Evolutionary conservation across 2,113 vertebrate species (phyloP).

Genomic region (Microtus ochrogaster): DNA sequence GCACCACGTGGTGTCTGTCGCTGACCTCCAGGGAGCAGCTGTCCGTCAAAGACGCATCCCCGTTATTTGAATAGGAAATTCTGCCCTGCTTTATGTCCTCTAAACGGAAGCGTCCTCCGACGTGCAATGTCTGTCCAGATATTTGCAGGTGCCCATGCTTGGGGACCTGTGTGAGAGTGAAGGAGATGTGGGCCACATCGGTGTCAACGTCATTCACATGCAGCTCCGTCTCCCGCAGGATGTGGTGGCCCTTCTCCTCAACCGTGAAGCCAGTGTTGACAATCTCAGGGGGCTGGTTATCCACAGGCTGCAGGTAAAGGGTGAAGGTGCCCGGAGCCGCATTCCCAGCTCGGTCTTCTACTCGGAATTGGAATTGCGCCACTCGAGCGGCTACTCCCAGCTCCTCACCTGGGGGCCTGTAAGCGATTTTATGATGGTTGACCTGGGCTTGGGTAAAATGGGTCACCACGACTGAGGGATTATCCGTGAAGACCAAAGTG

Average conservation of each 20-base stretch:
- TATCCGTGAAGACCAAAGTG: slow-evolving; percentile 92
- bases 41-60: slow-evolving; percentile 90
- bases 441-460: slow-evolving; percentile 97
- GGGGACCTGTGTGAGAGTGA: slow-evolving; percentile 92
- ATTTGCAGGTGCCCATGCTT: slow-evolving; percentile 90
- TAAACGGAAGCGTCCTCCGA: slow-evolving; percentile 89
- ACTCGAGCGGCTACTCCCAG: slow-evolving; percentile 93
- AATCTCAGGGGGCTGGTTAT: slow-evolving; percentile 96
- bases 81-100: slow-evolving; percentile 91
- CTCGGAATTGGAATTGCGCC: slow-evolving; percentile 93
- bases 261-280: slow-evolving; percentile 94
- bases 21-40: slow-evolving; percentile 93
- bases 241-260: slow-evolving; percentile 89
- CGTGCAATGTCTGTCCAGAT: slow-evolving; percentile 87
- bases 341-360: slow-evolving; percentile 94
- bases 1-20: slow-evolving; percentile 93
- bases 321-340: slow-evolving; percentile 89
- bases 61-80: slow-evolving; percentile 91
- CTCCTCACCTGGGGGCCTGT: slow-evolving; percentile 93
- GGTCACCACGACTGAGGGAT: slow-evolving; percentile 88
- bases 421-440: slow-evolving; percentile 97
- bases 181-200: slow-evolving; percentile 88
- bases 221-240: slow-evolving; percentile 90
- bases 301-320: slow-evolving; percentile 93
- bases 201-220: slow-evolving; percentile 93